These are phyloP conservation scores for Amazona finschi DNA, from an alignment of 2,797 vertebrate species.

Conservation along the genomic window DNA sequence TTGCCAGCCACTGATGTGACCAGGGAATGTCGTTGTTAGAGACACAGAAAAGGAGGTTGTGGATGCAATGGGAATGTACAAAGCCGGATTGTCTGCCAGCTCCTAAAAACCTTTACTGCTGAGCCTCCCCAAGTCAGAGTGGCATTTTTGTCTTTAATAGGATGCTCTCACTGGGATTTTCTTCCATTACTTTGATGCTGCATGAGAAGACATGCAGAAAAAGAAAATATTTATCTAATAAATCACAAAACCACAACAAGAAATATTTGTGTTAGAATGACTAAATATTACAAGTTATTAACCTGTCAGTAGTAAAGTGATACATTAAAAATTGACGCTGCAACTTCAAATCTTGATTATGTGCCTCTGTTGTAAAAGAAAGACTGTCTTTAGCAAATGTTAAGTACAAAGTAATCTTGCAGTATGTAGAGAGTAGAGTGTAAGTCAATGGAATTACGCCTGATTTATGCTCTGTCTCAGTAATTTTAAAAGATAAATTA, in stretches of 20 bases:
- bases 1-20: fast-evolving
- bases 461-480: not conserved
- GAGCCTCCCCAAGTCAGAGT: not conserved
- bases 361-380: not conserved
- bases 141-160: not conserved
- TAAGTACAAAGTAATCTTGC: not conserved
- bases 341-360: not conserved
- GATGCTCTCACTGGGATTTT: not conserved
- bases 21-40: not conserved
- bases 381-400: fast-evolving
- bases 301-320: not conserved
- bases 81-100: not conserved
- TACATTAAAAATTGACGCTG: not conserved
- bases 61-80: not conserved
- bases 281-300: not conserved
- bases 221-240: not conserved
- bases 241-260: not conserved
- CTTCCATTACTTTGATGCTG: not conserved
- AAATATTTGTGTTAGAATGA: not conserved
- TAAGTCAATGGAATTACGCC: not conserved
- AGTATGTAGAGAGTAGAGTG: fast-evolving
- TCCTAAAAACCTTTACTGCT: not conserved
- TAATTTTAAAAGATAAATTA: not conserved
- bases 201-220: fast-evolving
- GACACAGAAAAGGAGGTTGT: fast-evolving